Evolutionary conservation across 1,140 invertebrate genomes (phyloP), one percentile per base, ranked within the genome.

Genomic region (Macrobrachium rosenbergii): DNA sequence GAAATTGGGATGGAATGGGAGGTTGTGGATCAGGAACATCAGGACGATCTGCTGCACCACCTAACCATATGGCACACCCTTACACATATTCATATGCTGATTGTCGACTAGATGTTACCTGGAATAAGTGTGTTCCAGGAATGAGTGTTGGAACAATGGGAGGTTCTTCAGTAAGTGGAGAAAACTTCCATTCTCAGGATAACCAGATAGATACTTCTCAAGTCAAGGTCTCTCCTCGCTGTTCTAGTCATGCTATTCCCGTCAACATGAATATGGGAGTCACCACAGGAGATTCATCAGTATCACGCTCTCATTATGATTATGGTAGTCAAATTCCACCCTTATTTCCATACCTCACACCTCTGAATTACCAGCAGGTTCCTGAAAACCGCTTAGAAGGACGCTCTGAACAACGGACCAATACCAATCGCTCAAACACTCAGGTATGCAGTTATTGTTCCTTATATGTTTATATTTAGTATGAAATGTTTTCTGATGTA

Each of bases 1-100:
- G 84, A 43, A 59, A 67, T 0, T 87, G 84, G 84, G 84, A 87
- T 0, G 67, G 84, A 12, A 87, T 87, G 84, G 78, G 84, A 73
- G 59, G 43, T 10, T 87, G 84, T 52, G 76, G 75, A 19, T 19
- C 45, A 11, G 72, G 21, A 8, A 52, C 72, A 28, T 43, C 75
- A 2, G 62, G 77, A 28, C 78, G 84, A 7, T 37, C 77, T 60
- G 8, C 77, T 52, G 77, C 60, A 10, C 45, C 78, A 17, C n/a
- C 67, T n/a, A 87, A 80, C 64, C 84, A 79, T 62, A 81, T 81
- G 64, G 23, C 84, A 12, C 84, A 87, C 58, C 84, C 84, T 5
- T 87, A 87, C 58, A 87, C 84, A 5, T 87, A 87, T n/a, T 79
- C 84, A n/a, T 87, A 80, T 58, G 81, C 84, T 17, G 84, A 87